Base-by-base conservation (phyloP, 2,888 invertebrate genomes). In the Ochropacha duplaris region DNA sequence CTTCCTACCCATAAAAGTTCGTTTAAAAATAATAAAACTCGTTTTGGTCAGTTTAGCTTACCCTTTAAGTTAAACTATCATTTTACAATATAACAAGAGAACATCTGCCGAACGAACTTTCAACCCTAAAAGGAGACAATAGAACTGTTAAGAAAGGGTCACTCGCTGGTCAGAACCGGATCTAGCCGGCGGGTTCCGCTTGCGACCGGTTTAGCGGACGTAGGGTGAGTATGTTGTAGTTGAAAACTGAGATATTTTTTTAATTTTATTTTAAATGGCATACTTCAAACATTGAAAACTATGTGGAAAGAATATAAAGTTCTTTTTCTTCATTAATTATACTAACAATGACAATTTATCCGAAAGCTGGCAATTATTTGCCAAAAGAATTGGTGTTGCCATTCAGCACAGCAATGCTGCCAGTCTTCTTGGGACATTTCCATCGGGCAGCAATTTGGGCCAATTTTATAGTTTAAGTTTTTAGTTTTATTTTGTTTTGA, bases 81-180 rank as follows among this genome's bases (percentile, higher is more conserved):
- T 31, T 19, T 51, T 51, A 51, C 51, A 52, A 34, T 67, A 66
- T 64, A 31, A 69, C 64, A 54, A 56, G 22, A 64, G 31, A 74
- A 83, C 88, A 88, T 89, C 90, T 88, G 90, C 79, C 72, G 34
- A 81, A 81, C 84, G 36, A 81, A 81, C 84, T 83, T 79, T 79
- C 71, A 62, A 81, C 81, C 80, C 76, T 64, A 61, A 58, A 61
- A 58, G 19, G 66, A 64, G 58, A 87, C 82, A 86, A 86, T 76
- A 68, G 75, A 64, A 71, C 70, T 69, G 69, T 68, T 44, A 88
- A 90, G 88, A 84, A 90, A 81, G 88, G 88, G 89, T 88, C 84
- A 84, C 72, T 83, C 76, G 72, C 71, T 80, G 86, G 84, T 79
- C 86, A 80, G 64, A 83, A 86, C 89, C 86, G 87, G 88, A 85